Evolutionary conservation across 2,888 invertebrate genomes (phyloP).

Genomic region (Mimas tiliae): DNA sequence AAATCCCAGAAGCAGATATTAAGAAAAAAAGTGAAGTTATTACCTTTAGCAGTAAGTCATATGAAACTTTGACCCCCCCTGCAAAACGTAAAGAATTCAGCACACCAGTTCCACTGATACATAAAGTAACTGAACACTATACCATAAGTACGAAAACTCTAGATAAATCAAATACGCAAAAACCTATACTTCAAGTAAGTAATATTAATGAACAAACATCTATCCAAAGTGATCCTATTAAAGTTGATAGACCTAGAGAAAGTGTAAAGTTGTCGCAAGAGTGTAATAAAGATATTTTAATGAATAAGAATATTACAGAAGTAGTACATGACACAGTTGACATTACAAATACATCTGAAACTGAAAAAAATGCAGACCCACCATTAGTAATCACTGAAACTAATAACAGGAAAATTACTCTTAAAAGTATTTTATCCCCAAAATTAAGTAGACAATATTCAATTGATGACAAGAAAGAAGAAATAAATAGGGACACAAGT

Average conservation of each 20-base stretch:
- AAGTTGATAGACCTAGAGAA: background rate
- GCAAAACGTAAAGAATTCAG: background rate
- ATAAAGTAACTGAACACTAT: slow-evolving; percentile 14
- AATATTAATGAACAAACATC: background rate
- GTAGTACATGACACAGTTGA: background rate
- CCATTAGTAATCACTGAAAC: background rate
- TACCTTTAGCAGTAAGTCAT: background rate
- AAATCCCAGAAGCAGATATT: background rate
- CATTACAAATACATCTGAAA: background rate
- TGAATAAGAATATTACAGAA: background rate
- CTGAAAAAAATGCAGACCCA: background rate
- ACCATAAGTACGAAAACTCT: background rate
- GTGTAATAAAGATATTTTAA: background rate
- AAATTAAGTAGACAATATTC: slow-evolving; percentile 9
- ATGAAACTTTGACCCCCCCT: background rate
- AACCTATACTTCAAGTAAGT: background rate
- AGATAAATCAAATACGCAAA: background rate
- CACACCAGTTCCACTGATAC: background rate
- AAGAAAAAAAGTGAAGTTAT: background rate
- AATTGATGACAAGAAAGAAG: slow-evolving; percentile 5
- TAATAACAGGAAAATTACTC: background rate
- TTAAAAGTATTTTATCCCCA: background rate
- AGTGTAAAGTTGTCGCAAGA: background rate
- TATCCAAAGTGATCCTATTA: background rate
- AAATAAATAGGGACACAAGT: background rate